Conservation (phyloP, 1,140 invertebrate genomes). For the Monomorium pharaonis region DNA sequence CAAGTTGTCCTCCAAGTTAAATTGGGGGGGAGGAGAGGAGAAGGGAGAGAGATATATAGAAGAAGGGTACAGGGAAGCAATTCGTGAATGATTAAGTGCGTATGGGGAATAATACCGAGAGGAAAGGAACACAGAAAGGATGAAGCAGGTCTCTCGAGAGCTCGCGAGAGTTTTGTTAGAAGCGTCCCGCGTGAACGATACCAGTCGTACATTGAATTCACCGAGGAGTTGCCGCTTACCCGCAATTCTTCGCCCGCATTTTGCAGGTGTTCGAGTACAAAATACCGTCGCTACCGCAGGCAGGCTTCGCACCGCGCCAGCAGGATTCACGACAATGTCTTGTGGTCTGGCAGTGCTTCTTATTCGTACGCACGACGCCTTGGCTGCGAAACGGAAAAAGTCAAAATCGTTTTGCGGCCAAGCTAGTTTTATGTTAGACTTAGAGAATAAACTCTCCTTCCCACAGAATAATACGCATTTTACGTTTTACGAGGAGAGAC, state of each 20-base stretch:
- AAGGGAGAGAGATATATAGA: constrained; percentile 6
- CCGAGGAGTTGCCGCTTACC: constrained; percentile 85
- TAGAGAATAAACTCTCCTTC: constrained; percentile 1
- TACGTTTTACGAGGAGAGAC: neutral
- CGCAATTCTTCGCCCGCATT: constrained; percentile 96
- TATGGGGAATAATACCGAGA: neutral
- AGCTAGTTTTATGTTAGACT: constrained; percentile 42
- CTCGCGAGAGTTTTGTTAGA: neutral
- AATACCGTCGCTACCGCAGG: constrained; percentile 96
- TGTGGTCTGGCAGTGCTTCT: constrained; percentile 96
- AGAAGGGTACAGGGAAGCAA: neutral
- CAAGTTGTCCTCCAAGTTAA: neutral
- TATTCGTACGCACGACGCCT: constrained; percentile 93
- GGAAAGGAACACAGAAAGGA: neutral
- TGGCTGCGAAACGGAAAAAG: constrained; percentile 85
- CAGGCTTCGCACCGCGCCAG: constrained; percentile 94
- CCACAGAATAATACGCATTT: neutral
- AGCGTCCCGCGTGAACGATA: neutral
- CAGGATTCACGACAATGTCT: constrained; percentile 95
- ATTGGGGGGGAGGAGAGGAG: too few species aligned
- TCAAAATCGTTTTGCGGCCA: constrained; percentile 35
- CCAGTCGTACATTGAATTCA: neutral
- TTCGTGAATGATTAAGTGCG: constrained; percentile 39
- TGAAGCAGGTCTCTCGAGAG: neutral
- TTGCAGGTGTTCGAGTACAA: constrained; percentile 96